Evolutionary conservation across 2,113 vertebrate species (phyloP), one percentile per base, ranked within the genome.

Genomic region (Thamnophis sirtalis): DNA sequence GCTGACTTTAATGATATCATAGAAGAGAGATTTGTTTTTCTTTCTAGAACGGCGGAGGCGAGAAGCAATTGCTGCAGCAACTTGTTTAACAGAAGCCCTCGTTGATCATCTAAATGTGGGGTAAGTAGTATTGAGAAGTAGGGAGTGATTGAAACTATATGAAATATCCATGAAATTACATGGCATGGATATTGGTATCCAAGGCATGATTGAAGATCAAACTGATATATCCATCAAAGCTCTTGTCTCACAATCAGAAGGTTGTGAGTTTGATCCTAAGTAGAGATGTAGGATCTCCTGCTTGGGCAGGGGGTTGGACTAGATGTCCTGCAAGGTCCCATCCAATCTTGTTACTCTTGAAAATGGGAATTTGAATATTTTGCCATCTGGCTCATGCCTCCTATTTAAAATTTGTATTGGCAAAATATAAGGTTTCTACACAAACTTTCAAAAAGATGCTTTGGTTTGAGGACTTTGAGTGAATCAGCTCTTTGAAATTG

Each of bases 21-120:
- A 85, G 21, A 86, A 90, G 24, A 9, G 1, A 24, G 21, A 4
- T 11, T 7, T 56, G 88, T 48, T 89, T 92, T 33, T 54, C n/a
- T 55, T 54, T 88, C 63, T 96, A 99, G 99, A 99, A 94, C 98
- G 98, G 94, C 97, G 98, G 53, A 97, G 98, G 88, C 96, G 98
- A 94, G 99, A 99, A 48, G 99, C 99, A 0, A 99, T 99, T 73
- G 92, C 98, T 43, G 98, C 99, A 13, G 99, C 98, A 26, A 99
- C 98, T 28, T 97, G 97, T 95, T 96, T 99, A 91, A 99, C 98
- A 0, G 98, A 99, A 97, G 98, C 98, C 3, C 93, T 99, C 95
- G 98, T 99, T 50, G 99, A 99, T 92, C 99, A 99, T 93, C 98
- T 99, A 49, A 99, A 99, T 68, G 98, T 99, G 50, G 99, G 99